phyloP scores from a whole-genome alignment of 2,113 vertebrate species.

The Nipponia nippon region DNA sequence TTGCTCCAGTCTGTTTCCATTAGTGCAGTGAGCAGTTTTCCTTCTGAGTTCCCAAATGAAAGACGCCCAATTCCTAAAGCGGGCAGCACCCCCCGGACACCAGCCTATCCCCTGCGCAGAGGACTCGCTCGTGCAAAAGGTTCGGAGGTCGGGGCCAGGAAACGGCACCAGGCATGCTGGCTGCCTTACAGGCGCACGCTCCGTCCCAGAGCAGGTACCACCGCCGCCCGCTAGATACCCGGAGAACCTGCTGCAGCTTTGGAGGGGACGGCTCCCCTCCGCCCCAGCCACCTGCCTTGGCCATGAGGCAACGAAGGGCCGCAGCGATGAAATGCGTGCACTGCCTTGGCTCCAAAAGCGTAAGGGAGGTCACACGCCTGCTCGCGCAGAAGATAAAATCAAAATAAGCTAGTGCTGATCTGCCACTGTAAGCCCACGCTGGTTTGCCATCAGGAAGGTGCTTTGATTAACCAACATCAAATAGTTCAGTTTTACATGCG shows the following conservation, averaged over 20 bases:
- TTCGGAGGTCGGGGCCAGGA: accelerated
- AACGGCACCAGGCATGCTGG: accelerated
- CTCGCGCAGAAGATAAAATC: not conserved
- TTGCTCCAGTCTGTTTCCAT: not conserved
- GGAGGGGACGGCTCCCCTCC: not conserved
- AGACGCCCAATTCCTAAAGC: accelerated
- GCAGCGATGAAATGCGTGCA: accelerated
- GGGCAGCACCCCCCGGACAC: accelerated
- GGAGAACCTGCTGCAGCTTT: not conserved
- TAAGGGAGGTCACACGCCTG: accelerated
- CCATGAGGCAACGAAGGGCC: not conserved
- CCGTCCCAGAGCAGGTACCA: not conserved
- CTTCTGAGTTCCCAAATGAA: accelerated
- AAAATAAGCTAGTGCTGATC: accelerated
- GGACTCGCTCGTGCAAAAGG: too few relatives aligned
- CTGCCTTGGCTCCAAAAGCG: accelerated
- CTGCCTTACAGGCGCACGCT: accelerated
- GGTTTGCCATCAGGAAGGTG: not conserved
- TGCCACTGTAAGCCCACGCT: accelerated
- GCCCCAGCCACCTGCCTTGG: not conserved
- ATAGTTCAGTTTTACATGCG: accelerated
- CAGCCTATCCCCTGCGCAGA: not conserved
- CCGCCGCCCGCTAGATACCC: accelerated
- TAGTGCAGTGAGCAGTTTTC: accelerated
- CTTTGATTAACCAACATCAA: not conserved